phyloP scores from a whole-genome alignment of 2,888 invertebrate species.

The Drosophila anomalata region DNA sequence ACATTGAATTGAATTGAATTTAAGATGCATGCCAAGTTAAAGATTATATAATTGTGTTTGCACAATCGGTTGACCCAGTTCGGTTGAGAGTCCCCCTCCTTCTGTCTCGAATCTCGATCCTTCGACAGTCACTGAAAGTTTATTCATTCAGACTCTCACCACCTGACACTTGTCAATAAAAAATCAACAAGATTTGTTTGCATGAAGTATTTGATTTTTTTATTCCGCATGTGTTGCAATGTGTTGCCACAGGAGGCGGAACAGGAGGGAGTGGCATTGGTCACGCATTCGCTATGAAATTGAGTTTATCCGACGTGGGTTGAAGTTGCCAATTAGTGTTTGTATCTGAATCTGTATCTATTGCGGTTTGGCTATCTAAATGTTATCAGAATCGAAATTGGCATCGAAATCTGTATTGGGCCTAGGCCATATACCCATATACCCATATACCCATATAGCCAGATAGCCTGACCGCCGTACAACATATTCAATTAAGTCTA shows the following conservation, averaged over 20 bases:
- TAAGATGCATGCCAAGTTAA: conserved; percentile 34
- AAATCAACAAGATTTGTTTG: conserved; percentile 23
- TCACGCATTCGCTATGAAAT: conserved; percentile 21
- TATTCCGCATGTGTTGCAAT: background rate
- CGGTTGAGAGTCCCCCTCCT: conserved; percentile 1
- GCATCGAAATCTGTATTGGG: conserved; percentile 42
- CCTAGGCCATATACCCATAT: conserved; percentile 34
- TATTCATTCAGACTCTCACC: conserved; percentile 24
- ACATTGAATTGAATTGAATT: conserved; percentile 15
- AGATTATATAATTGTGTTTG: conserved; percentile 43
- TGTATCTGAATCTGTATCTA: conserved; percentile 21
- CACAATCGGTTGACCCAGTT: conserved; percentile 42
- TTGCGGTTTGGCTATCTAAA: conserved; percentile 32
- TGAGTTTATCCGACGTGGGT: conserved; percentile 25
- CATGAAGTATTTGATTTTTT: conserved; percentile 6
- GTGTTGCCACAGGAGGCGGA: background rate
- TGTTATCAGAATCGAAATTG: conserved; percentile 33
- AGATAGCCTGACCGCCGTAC: conserved; percentile 32
- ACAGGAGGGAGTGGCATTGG: conserved; percentile 1
- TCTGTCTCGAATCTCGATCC: conserved; percentile 2
- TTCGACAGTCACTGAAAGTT: conserved; percentile 14
- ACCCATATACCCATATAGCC: conserved; percentile 7
- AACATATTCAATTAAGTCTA: conserved; percentile 73
- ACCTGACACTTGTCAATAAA: conserved; percentile 37
- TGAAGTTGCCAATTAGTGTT: conserved; percentile 38